Percentiles rank a stretch among this genome's conserved stretches.
phyloP scores from a whole-genome alignment of 2,113 vertebrate species.

The Syngnathus typhle region DNA sequence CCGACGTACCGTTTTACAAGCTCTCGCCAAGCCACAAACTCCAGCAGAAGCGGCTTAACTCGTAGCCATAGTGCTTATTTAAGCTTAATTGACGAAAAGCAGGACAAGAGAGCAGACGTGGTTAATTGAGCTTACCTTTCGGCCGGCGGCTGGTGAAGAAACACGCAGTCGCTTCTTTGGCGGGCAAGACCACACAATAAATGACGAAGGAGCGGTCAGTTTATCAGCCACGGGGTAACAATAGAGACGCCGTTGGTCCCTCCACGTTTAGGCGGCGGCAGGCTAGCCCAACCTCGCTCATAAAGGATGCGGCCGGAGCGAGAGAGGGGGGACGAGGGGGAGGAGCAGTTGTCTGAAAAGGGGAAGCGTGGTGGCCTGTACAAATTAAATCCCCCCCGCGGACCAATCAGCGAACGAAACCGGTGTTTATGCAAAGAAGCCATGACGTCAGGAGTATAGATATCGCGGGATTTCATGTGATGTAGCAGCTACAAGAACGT shows the following conservation, averaged over 20 bases:
- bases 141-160: conserved; percentile 6
- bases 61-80: neutral
- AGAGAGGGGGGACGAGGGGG: neutral
- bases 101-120: neutral
- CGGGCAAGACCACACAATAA: neutral
- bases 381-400: conserved; percentile 26
- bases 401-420: conserved; percentile 53
- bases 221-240: conserved; percentile 24
- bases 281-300: conserved; percentile 16
- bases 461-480: neutral
- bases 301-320: conserved; percentile 32
- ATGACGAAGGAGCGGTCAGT: conserved; percentile 23
- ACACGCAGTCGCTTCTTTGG: conserved; percentile 15
- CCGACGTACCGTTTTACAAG: neutral
- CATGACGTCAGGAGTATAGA: conserved; percentile 31
- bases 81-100: neutral
- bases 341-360: neutral
- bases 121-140: conserved; percentile 35
- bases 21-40: neutral
- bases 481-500: too few relatives aligned
- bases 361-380: conserved; percentile 26
- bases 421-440: conserved; percentile 48
- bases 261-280: conserved; percentile 34
- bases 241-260: conserved; percentile 33
- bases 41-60: neutral